Base-by-base conservation (phyloP, 2,113 vertebrate species). In the Siniperca knerii region DNA sequence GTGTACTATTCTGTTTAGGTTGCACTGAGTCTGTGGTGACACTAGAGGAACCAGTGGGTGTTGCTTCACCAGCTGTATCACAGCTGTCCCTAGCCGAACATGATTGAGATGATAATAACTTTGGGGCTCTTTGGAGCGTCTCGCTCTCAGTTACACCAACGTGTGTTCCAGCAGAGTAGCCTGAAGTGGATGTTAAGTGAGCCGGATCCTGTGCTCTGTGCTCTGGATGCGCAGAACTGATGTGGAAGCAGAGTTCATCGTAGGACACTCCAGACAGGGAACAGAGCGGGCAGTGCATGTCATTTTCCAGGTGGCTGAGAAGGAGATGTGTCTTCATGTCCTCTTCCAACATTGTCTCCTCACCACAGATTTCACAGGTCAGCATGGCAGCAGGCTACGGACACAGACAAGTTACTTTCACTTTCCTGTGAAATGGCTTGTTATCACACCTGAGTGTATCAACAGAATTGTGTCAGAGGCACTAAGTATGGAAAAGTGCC, bases 301-400 rank as follows among this genome's bases (percentile, higher is more conserved):
- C 90, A 48, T 88, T 92, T 84, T 96, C 96, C 86, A 92, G 75
- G 84, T 96, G 97, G 46, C 84, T 88, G 18, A 95, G 81, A 3
- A 95, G 85, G 25, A 95, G 85, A 16, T 97, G 95, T 8, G 95
- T 91, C 91, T 91, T 96, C 95, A 93, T 93, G 68, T 95, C 97
- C 29, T 92, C 82, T 75, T 96, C 96, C 21, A 96, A 90, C 12
- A 89, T 2, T 0, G 96, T 81, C 64, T 94, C 94, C 87, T 96
- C 94, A 11, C 96, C 95, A 79, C 97, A 97, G 77, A 95, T 95
- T 2, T 95, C 96, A 89, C 97, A 97, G 21, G 93, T 94, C 64
- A 95, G 79, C 97, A 97, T 97, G 72, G n/a, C 80, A 44, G 83
- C 35, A n/a, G 44, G 65, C 87, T 88, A 57, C 1, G 16, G 1